These are phyloP conservation scores for Podiceps cristatus DNA, from an alignment of 2,113 vertebrate species.

Conservation along the genomic window DNA sequence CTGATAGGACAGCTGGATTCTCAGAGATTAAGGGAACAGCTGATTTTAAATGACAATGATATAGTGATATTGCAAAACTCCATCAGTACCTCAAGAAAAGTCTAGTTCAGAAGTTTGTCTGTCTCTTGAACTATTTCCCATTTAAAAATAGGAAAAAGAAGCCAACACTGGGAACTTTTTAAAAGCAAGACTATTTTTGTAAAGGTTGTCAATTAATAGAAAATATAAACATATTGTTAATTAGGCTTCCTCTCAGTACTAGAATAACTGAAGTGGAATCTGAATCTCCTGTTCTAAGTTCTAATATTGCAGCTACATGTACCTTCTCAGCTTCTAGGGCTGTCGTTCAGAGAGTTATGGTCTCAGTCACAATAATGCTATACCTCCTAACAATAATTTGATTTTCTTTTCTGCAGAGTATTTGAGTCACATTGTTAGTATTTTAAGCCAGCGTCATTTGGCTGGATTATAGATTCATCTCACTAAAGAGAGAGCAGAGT, in stretches of 20 bases:
- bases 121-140: neutral
- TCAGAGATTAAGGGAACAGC: neutral
- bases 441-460: neutral
- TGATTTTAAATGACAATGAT: neutral
- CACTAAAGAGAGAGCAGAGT: neutral
- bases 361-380: neutral
- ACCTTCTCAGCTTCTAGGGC: neutral
- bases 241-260: neutral
- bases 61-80: neutral
- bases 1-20: neutral
- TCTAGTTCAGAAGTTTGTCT: neutral
- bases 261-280: neutral
- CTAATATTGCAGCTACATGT: neutral
- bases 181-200: neutral
- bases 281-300: neutral
- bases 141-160: neutral
- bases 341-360: neutral
- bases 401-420: neutral
- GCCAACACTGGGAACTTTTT: neutral
- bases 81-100: neutral
- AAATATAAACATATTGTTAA: neutral
- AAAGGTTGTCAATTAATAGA: neutral
- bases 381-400: neutral
- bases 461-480: neutral
- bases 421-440: neutral